A percentile compares a stretch with the other conserved stretches of the same genome.
These are phyloP conservation scores for Drosophila gunungcola DNA, from an alignment of 1,140 invertebrate genomes.

Conservation along the genomic window DNA sequence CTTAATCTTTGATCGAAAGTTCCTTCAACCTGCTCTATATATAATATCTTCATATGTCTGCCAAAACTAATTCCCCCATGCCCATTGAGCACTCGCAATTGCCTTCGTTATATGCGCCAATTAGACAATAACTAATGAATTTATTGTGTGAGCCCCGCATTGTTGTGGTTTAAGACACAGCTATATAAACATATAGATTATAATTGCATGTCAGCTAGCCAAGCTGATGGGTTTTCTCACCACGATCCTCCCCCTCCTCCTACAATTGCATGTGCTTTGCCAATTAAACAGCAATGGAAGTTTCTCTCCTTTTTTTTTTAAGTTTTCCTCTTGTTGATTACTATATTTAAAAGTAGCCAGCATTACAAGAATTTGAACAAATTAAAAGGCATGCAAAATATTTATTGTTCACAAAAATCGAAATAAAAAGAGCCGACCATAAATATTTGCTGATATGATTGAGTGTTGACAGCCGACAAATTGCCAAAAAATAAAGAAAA, in stretches of 20 bases:
- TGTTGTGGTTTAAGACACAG: constrained; percentile 12
- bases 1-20: constrained; percentile 22
- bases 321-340: constrained; percentile 58
- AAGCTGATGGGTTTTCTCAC: constrained; percentile 66
- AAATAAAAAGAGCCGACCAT: constrained; percentile 28
- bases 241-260: constrained; percentile 26
- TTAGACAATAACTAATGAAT: constrained; percentile 81
- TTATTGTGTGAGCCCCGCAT: constrained; percentile 63
- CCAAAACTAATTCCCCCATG: constrained; percentile 15
- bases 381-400: constrained; percentile 72
- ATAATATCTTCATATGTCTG: constrained; percentile 2
- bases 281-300: constrained; percentile 72
- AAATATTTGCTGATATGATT: constrained; percentile 46
- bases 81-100: constrained; percentile 45
- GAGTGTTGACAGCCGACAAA: constrained; percentile 64
- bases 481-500: constrained; percentile 60
- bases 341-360: constrained; percentile 60
- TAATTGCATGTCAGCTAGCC: constrained; percentile 66
- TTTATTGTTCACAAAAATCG: constrained; percentile 44
- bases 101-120: constrained; percentile 78
- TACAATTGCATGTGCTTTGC: constrained; percentile 62
- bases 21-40: constrained; percentile 29
- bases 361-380: constrained; percentile 56
- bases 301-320: constrained; percentile 39
- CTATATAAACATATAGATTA: constrained; percentile 43